A percentile compares a stretch with the other conserved stretches of the same genome.
These are phyloP conservation scores for Alexandromys fortis DNA, from an alignment of 2,113 vertebrate genomes.

Conservation along the genomic window DNA sequence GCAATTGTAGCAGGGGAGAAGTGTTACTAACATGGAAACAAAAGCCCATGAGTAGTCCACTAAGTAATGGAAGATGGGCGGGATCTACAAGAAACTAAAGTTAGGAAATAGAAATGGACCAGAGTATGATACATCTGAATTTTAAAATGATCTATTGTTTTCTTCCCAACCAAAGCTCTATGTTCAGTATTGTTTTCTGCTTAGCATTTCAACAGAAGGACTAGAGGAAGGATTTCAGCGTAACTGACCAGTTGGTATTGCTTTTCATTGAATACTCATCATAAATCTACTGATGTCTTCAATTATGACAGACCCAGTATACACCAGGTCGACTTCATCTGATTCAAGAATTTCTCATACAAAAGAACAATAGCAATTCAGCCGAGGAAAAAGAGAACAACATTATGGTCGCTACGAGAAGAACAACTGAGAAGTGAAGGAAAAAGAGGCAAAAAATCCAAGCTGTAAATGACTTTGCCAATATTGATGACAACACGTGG, in stretches of 20 bases:
- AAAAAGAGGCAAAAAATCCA: not conserved
- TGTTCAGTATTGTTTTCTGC: conserved; percentile 2
- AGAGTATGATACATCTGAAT: not conserved
- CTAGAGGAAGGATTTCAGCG: not conserved
- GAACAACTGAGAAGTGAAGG: not conserved
- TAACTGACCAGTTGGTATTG: not conserved
- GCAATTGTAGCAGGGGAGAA: not conserved
- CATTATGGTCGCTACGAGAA: not conserved
- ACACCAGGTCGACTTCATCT: not conserved
- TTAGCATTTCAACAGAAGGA: not conserved
- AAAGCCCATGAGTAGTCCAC: not conserved
- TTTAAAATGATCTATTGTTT: not conserved
- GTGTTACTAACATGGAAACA: not conserved
- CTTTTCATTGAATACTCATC: not conserved
- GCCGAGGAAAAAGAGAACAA: not conserved
- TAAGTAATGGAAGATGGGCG: not conserved
- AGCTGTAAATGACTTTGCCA: not conserved
- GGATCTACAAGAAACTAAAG: not conserved
- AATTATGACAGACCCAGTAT: not conserved
- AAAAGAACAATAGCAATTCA: not conserved
- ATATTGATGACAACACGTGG: not conserved
- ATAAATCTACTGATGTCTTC: not conserved
- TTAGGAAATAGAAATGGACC: not conserved
- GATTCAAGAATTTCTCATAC: not conserved
- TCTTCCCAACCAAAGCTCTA: not conserved